phyloP scores from a whole-genome alignment of 2,797 vertebrate species.

The Rachycentron canadum region DNA sequence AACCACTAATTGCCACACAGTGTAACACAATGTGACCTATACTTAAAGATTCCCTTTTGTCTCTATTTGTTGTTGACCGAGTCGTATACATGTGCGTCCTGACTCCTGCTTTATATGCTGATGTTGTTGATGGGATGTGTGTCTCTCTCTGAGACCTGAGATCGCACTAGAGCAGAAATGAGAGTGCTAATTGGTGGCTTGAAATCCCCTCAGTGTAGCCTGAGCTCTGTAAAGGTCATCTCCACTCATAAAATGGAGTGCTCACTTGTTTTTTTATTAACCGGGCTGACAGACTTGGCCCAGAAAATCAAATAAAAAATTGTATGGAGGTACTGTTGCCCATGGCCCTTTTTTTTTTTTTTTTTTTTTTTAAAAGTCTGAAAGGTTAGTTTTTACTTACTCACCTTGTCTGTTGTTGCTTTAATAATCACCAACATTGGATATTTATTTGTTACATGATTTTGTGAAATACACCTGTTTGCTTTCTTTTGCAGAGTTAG shows the following conservation, averaged over 20 bases:
- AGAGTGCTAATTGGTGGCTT: conserved; percentile 81
- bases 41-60: conserved; percentile 24
- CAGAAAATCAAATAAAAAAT: conserved; percentile 66
- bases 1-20: neutral
- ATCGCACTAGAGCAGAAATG: conserved; percentile 59
- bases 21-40: conserved; percentile 36
- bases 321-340: conserved; percentile 17
- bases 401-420: conserved; percentile 16
- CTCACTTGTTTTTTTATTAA: conserved; percentile 74
- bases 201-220: conserved; percentile 75
- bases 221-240: conserved; percentile 80
- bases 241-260: conserved; percentile 77
- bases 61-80: conserved; percentile 48
- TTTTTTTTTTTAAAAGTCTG: conserved; percentile 20
- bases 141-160: conserved; percentile 48
- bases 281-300: conserved; percentile 65
- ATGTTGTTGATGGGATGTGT: conserved; percentile 65
- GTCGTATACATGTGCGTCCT: neutral
- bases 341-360: neutral
- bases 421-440: conserved; percentile 7
- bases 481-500: neutral
- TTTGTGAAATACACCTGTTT: neutral
- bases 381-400: conserved; percentile 47
- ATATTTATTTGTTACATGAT: conserved; percentile 8
- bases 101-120: conserved; percentile 48